phyloP scores from a whole-genome alignment of 2,797 vertebrate species.

The Schizopygopsis pylzovi region DNA sequence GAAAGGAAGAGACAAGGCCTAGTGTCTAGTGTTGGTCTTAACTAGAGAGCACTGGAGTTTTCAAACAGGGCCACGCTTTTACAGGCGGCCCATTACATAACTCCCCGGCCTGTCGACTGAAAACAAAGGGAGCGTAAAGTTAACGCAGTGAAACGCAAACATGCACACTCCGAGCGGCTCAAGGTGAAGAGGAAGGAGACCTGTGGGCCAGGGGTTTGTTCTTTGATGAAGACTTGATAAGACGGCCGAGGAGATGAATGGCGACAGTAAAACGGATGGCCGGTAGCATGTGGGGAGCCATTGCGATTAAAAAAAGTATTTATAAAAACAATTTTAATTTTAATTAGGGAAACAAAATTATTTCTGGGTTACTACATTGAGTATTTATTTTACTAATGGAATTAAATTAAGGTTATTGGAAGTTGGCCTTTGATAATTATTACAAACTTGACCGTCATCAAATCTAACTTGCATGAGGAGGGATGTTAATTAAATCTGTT shows the following conservation, averaged over 20 bases:
- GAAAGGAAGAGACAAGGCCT: conserved; percentile 52
- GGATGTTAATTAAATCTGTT: not conserved
- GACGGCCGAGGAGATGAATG: conserved; percentile 28
- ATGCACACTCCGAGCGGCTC: conserved; percentile 62
- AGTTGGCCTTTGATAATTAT: not conserved
- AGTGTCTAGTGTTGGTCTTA: conserved; percentile 70
- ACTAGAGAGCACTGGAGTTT: conserved; percentile 72
- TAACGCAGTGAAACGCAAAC: conserved; percentile 80
- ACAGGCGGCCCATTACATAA: conserved; percentile 77
- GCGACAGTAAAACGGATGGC: conserved; percentile 37
- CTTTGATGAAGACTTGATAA: conserved; percentile 58
- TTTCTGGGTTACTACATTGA: not conserved
- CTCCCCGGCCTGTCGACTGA: conserved; percentile 73
- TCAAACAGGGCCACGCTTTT: conserved; percentile 73
- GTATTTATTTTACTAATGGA: not conserved
- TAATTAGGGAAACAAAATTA: not conserved
- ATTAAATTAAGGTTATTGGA: not conserved
- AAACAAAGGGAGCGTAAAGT: conserved; percentile 82
- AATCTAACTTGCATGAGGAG: not conserved
- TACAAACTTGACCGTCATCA: not conserved
- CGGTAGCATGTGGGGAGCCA: not conserved
- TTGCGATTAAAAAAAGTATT: not conserved
- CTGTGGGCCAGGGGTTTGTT: conserved; percentile 48
- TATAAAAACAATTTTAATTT: not conserved
- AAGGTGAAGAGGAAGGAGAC: conserved; percentile 60